Conservation (phyloP, 1,140 invertebrate genomes). For the Laupala kohalensis region DNA sequence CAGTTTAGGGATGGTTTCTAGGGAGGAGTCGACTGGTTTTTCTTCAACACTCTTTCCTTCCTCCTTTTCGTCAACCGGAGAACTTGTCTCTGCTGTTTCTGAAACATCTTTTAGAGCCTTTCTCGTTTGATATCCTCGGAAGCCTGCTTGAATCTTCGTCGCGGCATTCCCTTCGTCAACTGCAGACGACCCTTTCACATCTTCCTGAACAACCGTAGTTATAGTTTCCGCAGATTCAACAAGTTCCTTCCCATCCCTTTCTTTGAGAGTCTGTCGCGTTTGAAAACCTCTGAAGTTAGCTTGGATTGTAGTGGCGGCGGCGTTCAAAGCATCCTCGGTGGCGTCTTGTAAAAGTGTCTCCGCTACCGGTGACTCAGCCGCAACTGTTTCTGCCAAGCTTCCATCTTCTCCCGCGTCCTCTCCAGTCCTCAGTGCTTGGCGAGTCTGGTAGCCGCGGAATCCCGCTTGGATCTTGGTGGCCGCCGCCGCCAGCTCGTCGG, state of each 20-base stretch:
- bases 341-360: neutral
- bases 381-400: neutral
- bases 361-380: neutral
- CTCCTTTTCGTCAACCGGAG: too few relatives aligned
- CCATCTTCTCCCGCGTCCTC: conserved; percentile 17
- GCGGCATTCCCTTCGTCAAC: too few relatives aligned
- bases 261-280: conserved; percentile 20
- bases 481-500: conserved; percentile 23
- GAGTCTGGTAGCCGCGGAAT: conserved; percentile 28
- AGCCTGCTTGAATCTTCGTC: conserved; percentile 19
- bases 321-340: neutral
- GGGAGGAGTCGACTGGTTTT: too few relatives aligned
- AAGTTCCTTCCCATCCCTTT: conserved; percentile 10
- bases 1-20: too few relatives aligned
- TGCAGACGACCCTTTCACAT: too few relatives aligned
- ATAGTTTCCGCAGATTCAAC: too few relatives aligned
- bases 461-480: conserved; percentile 35
- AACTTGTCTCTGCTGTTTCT: too few relatives aligned
- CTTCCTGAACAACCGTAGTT: too few relatives aligned
- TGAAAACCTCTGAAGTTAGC: conserved; percentile 7
- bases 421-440: conserved; percentile 19
- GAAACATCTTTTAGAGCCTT: conserved; percentile 8
- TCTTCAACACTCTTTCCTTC: too few relatives aligned
- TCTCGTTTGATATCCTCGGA: conserved; percentile 18
- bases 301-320: neutral